phyloP scores from a whole-genome alignment of 2,888 invertebrate genomes.

The Latrodectus hesperus region DNA sequence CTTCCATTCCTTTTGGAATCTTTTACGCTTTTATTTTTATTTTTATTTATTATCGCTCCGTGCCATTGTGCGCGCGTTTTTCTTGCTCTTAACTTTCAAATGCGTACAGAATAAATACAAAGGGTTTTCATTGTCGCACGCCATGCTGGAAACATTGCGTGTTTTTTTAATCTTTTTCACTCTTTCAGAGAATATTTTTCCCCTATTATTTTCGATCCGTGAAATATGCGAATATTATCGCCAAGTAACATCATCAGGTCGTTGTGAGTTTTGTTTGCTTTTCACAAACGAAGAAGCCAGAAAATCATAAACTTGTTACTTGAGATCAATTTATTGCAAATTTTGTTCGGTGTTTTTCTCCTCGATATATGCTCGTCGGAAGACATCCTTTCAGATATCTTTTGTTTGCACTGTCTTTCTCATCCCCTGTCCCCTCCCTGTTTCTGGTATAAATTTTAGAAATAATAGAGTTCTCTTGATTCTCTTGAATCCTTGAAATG shows the following conservation, averaged over 20 bases:
- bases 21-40: slow-evolving; percentile 34
- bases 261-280: not conserved
- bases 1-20: not conserved
- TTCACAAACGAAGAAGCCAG: not conserved
- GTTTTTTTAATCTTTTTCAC: not conserved
- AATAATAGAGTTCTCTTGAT: too few relatives aligned
- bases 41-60: slow-evolving; percentile 36
- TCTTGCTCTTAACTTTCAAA: not conserved
- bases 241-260: not conserved
- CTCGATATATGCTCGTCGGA: not conserved
- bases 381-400: slow-evolving; percentile 7
- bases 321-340: not conserved
- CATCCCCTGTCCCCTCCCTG: too few relatives aligned
- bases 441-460: too few relatives aligned
- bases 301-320: not conserved
- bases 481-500: too few relatives aligned
- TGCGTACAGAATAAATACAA: not conserved
- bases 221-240: too few relatives aligned
- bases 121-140: not conserved
- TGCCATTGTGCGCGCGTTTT: slow-evolving; percentile 8
- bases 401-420: not conserved
- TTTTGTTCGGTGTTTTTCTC: not conserved
- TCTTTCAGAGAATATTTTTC: not conserved
- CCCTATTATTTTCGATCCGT: too few relatives aligned
- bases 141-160: not conserved